These are phyloP conservation scores for Myotis pilosus DNA, from an alignment of 2,797 vertebrate species.

Conservation along the genomic window DNA sequence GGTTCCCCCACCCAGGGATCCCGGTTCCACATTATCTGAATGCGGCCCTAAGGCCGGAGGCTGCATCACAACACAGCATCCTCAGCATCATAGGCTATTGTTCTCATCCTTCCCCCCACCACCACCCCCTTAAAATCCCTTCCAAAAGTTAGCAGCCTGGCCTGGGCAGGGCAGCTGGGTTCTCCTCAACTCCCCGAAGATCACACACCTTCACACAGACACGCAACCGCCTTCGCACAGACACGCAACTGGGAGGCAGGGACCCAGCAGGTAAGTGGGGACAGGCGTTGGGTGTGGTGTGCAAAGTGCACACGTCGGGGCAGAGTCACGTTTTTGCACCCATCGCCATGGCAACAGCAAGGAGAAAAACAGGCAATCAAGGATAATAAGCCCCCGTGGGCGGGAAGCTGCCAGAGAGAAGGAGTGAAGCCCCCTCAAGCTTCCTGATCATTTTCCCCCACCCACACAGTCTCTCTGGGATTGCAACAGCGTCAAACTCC, in stretches of 20 bases:
- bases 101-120: background rate
- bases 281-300: background rate
- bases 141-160: background rate
- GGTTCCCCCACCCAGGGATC: background rate
- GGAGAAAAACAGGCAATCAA: slow-evolving; percentile 72
- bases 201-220: background rate
- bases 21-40: background rate
- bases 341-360: slow-evolving; percentile 69
- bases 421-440: slow-evolving; percentile 48
- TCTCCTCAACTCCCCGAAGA: background rate
- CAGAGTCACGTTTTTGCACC: slow-evolving; percentile 62
- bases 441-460: slow-evolving; percentile 41
- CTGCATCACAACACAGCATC: background rate
- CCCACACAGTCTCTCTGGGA: slow-evolving; percentile 54
- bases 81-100: background rate
- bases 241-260: background rate
- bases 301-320: slow-evolving; percentile 56
- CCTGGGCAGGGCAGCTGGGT: background rate
- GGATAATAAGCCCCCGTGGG: slow-evolving; percentile 74
- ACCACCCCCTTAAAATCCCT: background rate
- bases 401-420: slow-evolving; percentile 47
- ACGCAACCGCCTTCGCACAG: background rate
- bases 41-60: background rate
- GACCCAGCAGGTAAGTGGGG: slow-evolving; percentile 53
- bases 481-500: slow-evolving; percentile 38